Conservation (phyloP, 2,888 invertebrate species). For the Lepeophtheirus nordmannii region DNA sequence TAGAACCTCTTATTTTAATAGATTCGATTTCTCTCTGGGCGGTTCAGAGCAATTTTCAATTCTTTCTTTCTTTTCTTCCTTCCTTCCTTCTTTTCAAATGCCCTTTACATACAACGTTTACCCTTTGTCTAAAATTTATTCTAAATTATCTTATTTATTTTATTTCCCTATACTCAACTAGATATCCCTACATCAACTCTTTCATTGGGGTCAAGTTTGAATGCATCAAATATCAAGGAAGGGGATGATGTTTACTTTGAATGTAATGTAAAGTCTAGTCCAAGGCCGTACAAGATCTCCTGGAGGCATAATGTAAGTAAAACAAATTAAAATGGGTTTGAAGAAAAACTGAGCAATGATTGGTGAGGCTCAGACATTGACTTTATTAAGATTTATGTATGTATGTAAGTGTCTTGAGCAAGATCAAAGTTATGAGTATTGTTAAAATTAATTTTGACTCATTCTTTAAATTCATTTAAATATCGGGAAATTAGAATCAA, state of each 20-base stretch:
- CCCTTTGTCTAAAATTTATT: too few species aligned
- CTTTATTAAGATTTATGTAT: too few species aligned
- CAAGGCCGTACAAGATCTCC: constrained; percentile 26
- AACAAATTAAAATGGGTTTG: background rate
- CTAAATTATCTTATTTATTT: too few species aligned
- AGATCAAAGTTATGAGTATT: too few species aligned
- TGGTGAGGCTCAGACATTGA: too few species aligned
- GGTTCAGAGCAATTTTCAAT: background rate
- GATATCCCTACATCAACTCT: constrained; percentile 63
- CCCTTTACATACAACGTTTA: constrained; percentile 27
- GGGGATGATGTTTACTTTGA: constrained; percentile 79
- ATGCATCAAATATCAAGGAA: constrained; percentile 73
- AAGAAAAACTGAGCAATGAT: too few species aligned
- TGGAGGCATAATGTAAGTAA: constrained; percentile 27
- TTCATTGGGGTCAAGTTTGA: constrained; percentile 65
- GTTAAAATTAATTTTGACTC: too few species aligned
- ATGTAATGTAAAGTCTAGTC: constrained; percentile 51
- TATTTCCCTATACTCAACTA: constrained; percentile 34
- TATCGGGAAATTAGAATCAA: too few species aligned
- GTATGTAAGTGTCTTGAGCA: too few species aligned
- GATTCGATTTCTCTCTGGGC: constrained; percentile 1
- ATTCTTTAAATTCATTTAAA: too few species aligned
- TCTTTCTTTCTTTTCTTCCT: background rate
- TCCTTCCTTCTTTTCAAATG: background rate
- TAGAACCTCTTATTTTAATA: background rate